A percentile compares a stretch with the other conserved stretches of the same genome.
Evolutionary conservation across 1,140 invertebrate species (phyloP).

Genomic region (Nasonia giraulti): DNA sequence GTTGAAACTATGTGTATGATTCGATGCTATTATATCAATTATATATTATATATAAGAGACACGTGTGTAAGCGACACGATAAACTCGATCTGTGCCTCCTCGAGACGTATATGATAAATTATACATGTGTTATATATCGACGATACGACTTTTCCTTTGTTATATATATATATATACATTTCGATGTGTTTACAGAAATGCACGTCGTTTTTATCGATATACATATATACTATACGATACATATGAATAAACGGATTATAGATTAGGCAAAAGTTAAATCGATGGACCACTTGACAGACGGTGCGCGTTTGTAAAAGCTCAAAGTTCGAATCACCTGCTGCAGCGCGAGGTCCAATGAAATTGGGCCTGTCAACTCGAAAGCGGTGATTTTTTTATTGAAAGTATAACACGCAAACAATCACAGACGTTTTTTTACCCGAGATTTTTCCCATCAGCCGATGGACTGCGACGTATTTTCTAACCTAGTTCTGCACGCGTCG

Average conservation of each 20-base stretch:
- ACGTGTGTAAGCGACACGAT: constrained; percentile 14
- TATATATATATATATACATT: neutral
- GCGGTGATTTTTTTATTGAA: constrained; percentile 20
- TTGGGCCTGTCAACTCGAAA: neutral
- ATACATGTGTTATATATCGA: no score
- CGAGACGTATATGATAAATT: neutral
- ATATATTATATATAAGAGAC: constrained; percentile 3
- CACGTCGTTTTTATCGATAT: neutral
- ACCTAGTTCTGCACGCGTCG: neutral
- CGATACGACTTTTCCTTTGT: neutral
- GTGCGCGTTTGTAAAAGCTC: neutral
- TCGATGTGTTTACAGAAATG: neutral
- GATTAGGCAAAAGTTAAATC: neutral
- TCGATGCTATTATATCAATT: neutral
- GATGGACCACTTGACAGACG: neutral
- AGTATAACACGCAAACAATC: no score
- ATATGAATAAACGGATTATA: neutral
- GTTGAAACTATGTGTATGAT: neutral
- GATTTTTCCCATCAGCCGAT: neutral
- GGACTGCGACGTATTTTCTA: neutral
- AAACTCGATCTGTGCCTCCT: constrained; percentile 48
- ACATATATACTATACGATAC: neutral
- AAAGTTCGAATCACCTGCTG: neutral
- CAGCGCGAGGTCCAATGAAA: neutral
- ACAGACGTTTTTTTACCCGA: constrained; percentile 8